Conservation (phyloP, 1,140 invertebrate species). For the Eueides isabella region DNA sequence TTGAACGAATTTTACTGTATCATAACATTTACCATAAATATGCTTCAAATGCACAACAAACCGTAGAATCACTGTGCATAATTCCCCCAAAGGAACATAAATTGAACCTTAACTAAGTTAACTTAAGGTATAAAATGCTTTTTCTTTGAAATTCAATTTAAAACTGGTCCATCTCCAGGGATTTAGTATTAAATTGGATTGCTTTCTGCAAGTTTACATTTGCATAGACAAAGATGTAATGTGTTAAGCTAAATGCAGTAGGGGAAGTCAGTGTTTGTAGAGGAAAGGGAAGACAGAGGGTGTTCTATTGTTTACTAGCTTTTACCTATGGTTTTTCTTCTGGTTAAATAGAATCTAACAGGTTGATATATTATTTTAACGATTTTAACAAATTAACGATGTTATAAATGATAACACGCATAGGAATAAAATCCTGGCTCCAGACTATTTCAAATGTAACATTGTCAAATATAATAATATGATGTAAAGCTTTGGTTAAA, state of each 20-base stretch:
- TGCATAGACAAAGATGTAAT: slow-evolving; percentile 54
- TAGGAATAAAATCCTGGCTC: no score
- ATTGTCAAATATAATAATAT: no score
- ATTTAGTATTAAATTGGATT: slow-evolving; percentile 68
- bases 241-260: slow-evolving; percentile 3
- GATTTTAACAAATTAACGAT: no score
- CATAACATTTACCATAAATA: slow-evolving; percentile 13
- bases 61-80: slow-evolving; percentile 14
- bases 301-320: neutral
- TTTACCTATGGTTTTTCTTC: no score
- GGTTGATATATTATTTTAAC: no score
- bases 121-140: slow-evolving; percentile 47
- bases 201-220: slow-evolving; percentile 66
- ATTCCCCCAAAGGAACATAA: slow-evolving; percentile 22
- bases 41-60: slow-evolving; percentile 10
- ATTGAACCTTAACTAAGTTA: slow-evolving; percentile 38
- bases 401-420: no score
- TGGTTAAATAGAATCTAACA: no score
- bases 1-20: slow-evolving; percentile 6
- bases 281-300: neutral
- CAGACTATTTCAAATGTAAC: no score
- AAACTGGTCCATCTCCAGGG: slow-evolving; percentile 63
- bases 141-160: slow-evolving; percentile 60
- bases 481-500: no score
- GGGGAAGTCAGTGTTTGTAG: slow-evolving; percentile 16